Evolutionary conservation across 1,140 invertebrate genomes (phyloP).

Genomic region (Drosophila pectinifera): DNA sequence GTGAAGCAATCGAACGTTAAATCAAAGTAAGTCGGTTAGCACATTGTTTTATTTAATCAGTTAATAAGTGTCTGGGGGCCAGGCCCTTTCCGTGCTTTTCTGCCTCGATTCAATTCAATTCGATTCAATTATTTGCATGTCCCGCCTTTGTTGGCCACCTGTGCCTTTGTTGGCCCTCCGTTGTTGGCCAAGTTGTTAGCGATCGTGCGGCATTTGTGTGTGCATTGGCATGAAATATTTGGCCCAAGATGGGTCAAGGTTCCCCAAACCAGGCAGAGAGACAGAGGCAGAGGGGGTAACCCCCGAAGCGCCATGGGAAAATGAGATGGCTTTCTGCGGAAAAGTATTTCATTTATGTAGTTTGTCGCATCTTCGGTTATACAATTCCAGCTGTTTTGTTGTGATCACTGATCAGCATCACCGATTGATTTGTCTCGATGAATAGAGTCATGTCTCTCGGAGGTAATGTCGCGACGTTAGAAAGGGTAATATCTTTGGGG

Average conservation of each 20-base stretch:
- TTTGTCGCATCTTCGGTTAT: slow-evolving; percentile 37
- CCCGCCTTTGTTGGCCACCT: slow-evolving; percentile 39
- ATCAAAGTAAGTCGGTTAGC: slow-evolving; percentile 8
- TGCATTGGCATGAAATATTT: slow-evolving; percentile 53
- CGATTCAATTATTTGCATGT: slow-evolving; percentile 47
- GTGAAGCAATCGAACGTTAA: neutral
- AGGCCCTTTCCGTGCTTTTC: slow-evolving; percentile 2
- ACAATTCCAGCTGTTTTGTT: slow-evolving; percentile 21
- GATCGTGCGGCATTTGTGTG: slow-evolving; percentile 28
- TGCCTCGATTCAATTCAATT: slow-evolving; percentile 24
- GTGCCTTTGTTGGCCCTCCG: slow-evolving; percentile 10
- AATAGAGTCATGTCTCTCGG: slow-evolving; percentile 16
- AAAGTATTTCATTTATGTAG: too few species aligned
- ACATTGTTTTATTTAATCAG: slow-evolving; percentile 47
- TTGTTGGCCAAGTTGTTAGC: slow-evolving; percentile 53
- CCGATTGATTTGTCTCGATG: slow-evolving; percentile 19
- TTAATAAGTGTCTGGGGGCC: slow-evolving; percentile 9
- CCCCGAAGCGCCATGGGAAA: slow-evolving; percentile 39
- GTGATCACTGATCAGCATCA: slow-evolving; percentile 2
- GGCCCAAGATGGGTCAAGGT: slow-evolving; percentile 45
- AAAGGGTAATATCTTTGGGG: slow-evolving; percentile 2
- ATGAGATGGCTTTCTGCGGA: slow-evolving; percentile 32
- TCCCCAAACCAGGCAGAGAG: neutral
- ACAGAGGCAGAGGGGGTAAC: neutral
- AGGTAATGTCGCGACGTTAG: neutral